phyloP scores from a whole-genome alignment of 64 coral and sea anemone species.

The Montipora capricornis region DNA sequence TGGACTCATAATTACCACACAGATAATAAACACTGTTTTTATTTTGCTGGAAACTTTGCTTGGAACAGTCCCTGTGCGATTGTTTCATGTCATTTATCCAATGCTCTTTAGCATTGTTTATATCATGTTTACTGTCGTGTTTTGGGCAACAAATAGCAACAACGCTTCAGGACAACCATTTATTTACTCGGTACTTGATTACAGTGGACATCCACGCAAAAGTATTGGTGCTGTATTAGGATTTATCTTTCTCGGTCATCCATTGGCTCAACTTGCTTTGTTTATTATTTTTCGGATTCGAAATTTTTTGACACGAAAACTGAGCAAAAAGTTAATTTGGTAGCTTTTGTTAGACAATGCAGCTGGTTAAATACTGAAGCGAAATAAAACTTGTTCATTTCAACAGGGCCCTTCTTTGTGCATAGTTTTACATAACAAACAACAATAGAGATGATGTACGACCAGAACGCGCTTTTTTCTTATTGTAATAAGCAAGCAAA shows the following conservation, averaged over 20 bases:
- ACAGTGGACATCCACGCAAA: constrained; percentile 36
- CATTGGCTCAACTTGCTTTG: constrained; percentile 45
- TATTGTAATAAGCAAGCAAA: too few relatives aligned
- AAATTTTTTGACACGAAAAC: constrained; percentile 26
- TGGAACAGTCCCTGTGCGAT: constrained; percentile 66
- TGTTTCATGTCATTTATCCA: constrained; percentile 82
- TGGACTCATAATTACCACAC: constrained; percentile 71
- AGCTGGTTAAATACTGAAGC: too few relatives aligned
- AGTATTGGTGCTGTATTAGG: constrained; percentile 15
- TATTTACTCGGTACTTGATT: constrained; percentile 75
- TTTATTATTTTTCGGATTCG: constrained; percentile 34
- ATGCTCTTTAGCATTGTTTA: constrained; percentile 71
- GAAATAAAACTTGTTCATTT: too few relatives aligned
- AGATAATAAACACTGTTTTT: constrained; percentile 85
- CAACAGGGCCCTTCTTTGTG: too few relatives aligned
- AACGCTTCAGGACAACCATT: constrained; percentile 24
- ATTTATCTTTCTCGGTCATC: constrained; percentile 54
- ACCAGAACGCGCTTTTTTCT: too few relatives aligned
- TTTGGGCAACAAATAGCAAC: constrained; percentile 65
- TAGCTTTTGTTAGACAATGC: not conserved
- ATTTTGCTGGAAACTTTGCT: constrained; percentile 66
- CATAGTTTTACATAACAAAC: too few relatives aligned
- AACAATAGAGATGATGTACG: too few relatives aligned
- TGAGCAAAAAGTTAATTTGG: constrained; percentile 44
- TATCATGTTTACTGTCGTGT: constrained; percentile 68